These are phyloP conservation scores for Amphipoea oculea DNA, from an alignment of 2,888 invertebrate species.

Conservation along the genomic window DNA sequence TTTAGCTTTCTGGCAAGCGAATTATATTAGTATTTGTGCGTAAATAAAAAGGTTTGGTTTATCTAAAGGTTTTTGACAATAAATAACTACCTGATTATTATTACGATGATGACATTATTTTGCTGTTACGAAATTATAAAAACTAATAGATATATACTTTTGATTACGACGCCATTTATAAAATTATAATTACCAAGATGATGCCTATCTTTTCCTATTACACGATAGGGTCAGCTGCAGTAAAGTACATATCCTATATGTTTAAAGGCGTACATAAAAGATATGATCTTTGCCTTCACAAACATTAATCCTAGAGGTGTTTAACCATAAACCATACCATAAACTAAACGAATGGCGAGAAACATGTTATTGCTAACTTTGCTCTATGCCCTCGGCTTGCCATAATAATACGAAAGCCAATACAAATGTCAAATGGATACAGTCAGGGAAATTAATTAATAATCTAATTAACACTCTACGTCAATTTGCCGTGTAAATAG, in stretches of 20 bases:
- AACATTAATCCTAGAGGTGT: slow-evolving; percentile 5
- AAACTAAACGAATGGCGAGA: slow-evolving; percentile 10
- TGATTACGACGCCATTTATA: not conserved
- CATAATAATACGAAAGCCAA: not conserved
- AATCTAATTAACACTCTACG: not conserved
- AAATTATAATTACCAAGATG: not conserved
- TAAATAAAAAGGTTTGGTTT: slow-evolving; percentile 44
- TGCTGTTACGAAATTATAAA: too few species aligned
- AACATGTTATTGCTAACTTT: slow-evolving; percentile 22
- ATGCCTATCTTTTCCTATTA: slow-evolving; percentile 10
- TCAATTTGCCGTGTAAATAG: not conserved
- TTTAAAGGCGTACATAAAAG: not conserved
- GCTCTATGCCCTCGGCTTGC: not conserved
- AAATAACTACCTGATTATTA: not conserved
- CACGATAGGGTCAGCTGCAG: slow-evolving; percentile 13
- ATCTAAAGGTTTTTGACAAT: not conserved
- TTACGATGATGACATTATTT: not conserved
- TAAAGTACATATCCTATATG: slow-evolving; percentile 5
- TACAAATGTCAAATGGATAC: slow-evolving; percentile 11
- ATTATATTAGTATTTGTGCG: slow-evolving; percentile 50
- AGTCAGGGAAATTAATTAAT: not conserved
- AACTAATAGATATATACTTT: too few species aligned
- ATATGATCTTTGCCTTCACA: slow-evolving; percentile 28
- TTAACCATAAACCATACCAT: slow-evolving; percentile 20
- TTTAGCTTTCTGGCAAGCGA: slow-evolving; percentile 56